These are phyloP conservation scores for Cydia splendana DNA, from an alignment of 1,140 invertebrate genomes.

Conservation along the genomic window DNA sequence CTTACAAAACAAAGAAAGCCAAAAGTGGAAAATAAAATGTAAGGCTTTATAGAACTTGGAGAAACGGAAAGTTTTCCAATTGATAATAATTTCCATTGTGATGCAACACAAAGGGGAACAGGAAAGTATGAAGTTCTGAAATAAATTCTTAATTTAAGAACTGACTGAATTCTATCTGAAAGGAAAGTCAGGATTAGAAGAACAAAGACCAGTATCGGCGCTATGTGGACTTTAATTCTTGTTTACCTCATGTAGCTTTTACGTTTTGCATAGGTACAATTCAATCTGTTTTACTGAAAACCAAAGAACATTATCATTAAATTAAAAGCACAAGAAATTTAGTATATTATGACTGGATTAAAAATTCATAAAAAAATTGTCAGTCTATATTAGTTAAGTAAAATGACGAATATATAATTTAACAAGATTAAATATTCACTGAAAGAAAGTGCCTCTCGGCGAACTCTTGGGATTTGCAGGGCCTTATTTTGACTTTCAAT, in stretches of 20 bases:
- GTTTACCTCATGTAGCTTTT: conserved; percentile 37
- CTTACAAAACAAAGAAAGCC: conserved; percentile 46
- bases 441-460: conserved; percentile 3
- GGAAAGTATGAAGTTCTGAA: conserved; percentile 71
- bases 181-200: conserved; percentile 68
- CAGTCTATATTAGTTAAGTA: conserved; percentile 13
- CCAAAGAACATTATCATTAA: neutral
- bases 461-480: conserved; percentile 18
- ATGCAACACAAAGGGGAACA: conserved; percentile 68
- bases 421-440: conserved; percentile 21
- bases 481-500: neutral
- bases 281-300: no score
- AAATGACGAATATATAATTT: neutral
- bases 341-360: neutral
- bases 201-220: conserved; percentile 59
- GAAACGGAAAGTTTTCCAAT: conserved; percentile 71
- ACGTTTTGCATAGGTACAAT: no score
- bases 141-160: conserved; percentile 76
- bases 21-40: conserved; percentile 61
- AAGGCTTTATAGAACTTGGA: conserved; percentile 60
- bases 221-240: conserved; percentile 52
- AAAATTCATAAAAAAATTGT: neutral
- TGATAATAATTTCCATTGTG: conserved; percentile 76
- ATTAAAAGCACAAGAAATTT: neutral
- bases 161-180: conserved; percentile 70